A percentile compares a stretch with the other conserved stretches of the same genome.
Conservation (phyloP, 2,888 invertebrate genomes). For the Ophraella communa region DNA sequence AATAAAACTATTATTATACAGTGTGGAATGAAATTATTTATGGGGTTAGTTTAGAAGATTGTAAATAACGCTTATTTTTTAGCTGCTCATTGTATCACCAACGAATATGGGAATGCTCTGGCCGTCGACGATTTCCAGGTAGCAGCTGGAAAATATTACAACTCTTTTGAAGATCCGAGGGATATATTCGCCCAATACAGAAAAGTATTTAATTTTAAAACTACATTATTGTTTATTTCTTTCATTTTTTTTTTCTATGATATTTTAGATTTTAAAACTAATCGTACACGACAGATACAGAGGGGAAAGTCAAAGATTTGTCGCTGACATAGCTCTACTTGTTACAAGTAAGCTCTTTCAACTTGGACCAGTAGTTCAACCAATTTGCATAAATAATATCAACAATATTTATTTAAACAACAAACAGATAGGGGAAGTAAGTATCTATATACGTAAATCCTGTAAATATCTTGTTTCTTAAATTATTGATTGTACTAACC, state of each 20-base stretch:
- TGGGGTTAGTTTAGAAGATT: neutral
- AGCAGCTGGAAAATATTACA: constrained; percentile 35
- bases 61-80: neutral
- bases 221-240: too few relatives aligned
- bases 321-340: constrained; percentile 33
- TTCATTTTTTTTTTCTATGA: neutral
- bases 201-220: too few relatives aligned
- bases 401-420: constrained; percentile 23
- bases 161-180: constrained; percentile 27
- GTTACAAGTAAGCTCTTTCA: constrained; percentile 24
- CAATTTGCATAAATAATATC: constrained; percentile 32
- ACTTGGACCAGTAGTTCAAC: constrained; percentile 31
- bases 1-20: too few relatives aligned
- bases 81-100: constrained; percentile 38
- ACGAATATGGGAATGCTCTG: constrained; percentile 24
- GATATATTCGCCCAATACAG: constrained; percentile 29
- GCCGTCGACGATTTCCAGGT: constrained; percentile 24
- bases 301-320: constrained; percentile 29
- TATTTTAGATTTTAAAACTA: constrained; percentile 26
- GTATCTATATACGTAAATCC: too few relatives aligned
- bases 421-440: constrained; percentile 32
- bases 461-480: too few relatives aligned
- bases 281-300: constrained; percentile 26
- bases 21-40: too few relatives aligned
- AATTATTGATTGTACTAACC: too few relatives aligned